A percentile compares a stretch with the other conserved stretches of the same genome.
phyloP scores from a whole-genome alignment of 2,113 vertebrate genomes.

The Alexandromys fortis region DNA sequence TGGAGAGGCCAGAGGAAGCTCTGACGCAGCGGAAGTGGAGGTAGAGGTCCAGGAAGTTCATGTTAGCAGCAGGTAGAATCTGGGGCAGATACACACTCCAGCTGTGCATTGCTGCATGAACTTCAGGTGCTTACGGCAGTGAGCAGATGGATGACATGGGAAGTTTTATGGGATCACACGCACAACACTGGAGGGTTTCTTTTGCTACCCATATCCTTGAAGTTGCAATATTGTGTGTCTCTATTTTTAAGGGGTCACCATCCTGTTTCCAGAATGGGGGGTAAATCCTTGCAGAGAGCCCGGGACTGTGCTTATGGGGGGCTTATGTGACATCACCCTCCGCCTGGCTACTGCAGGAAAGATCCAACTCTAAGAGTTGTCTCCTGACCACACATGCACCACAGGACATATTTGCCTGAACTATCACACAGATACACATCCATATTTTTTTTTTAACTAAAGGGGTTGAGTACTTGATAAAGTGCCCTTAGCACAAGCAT shows the following conservation, averaged over 20 bases:
- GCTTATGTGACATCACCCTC: accelerated
- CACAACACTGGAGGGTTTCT: background rate
- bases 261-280: background rate
- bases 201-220: background rate
- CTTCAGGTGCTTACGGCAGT: accelerated
- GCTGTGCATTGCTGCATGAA: accelerated
- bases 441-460: background rate
- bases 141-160: background rate
- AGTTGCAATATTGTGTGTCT: background rate
- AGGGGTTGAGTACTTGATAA: background rate
- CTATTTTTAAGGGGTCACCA: background rate
- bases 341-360: background rate
- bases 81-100: background rate
- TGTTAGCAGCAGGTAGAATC: background rate
- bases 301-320: accelerated
- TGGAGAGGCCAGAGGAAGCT: background rate
- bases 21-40: background rate
- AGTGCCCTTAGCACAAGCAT: background rate
- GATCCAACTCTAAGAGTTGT: background rate
- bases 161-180: background rate
- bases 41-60: background rate
- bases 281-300: background rate
- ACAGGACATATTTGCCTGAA: background rate
- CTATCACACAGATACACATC: too few relatives aligned
- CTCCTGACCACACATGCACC: background rate